These are phyloP conservation scores for Boloria selene DNA, from an alignment of 2,888 invertebrate species.

Conservation along the genomic window DNA sequence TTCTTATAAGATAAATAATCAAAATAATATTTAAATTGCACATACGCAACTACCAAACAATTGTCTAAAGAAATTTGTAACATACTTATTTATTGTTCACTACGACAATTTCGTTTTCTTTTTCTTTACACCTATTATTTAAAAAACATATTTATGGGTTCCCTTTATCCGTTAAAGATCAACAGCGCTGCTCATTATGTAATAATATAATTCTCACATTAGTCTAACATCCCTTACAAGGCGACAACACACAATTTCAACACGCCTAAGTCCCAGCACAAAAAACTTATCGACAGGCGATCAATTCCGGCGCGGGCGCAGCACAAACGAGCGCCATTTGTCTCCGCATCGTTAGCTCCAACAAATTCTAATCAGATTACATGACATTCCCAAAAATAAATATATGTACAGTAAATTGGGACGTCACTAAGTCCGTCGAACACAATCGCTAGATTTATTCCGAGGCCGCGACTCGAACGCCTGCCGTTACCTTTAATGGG, in stretches of 20 bases:
- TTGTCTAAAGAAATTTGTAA: no score
- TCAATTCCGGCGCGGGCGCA: constrained; percentile 18
- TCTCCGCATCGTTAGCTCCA: constrained; percentile 35
- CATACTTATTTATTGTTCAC: no score
- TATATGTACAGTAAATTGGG: constrained; percentile 39
- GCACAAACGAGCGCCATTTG: constrained; percentile 35
- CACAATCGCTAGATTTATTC: constrained; percentile 36
- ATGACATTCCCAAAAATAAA: constrained; percentile 38
- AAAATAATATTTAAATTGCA: no score
- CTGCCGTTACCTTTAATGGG: constrained; percentile 41
- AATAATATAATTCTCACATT: constrained; percentile 19
- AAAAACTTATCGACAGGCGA: constrained; percentile 18
- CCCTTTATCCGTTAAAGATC: constrained; percentile 1
- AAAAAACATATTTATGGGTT: neutral
- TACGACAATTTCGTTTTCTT: no score
- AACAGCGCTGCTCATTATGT: constrained; percentile 16
- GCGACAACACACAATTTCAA: constrained; percentile 22
- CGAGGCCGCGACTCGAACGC: constrained; percentile 22
- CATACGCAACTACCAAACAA: no score
- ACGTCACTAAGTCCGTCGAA: constrained; percentile 26
- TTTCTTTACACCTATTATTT: neutral
- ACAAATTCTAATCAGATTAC: constrained; percentile 39
- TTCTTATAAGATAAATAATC: no score
- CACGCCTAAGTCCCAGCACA: constrained; percentile 18
- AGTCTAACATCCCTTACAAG: constrained; percentile 16